These are phyloP conservation scores for Ochotona princeps DNA, from an alignment of 2,113 vertebrate species.

Conservation along the genomic window DNA sequence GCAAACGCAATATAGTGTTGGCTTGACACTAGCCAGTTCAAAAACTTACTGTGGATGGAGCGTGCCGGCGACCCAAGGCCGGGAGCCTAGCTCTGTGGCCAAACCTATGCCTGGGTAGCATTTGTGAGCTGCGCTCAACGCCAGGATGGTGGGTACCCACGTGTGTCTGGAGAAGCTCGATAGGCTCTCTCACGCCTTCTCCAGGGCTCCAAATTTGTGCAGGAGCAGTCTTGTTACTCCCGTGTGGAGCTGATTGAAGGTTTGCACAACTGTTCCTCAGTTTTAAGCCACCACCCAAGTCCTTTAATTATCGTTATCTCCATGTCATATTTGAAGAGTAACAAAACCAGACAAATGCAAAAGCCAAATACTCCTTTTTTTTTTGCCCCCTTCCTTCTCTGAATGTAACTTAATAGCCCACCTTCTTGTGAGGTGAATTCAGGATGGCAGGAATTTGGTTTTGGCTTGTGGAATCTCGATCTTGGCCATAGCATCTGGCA, in stretches of 20 bases:
- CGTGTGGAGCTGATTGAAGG: neutral
- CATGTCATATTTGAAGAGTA: neutral
- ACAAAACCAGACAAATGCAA: slow-evolving; percentile 42
- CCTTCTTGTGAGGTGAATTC: neutral
- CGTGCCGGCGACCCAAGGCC: neutral
- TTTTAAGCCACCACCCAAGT: neutral
- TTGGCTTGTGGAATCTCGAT: neutral
- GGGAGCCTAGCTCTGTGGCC: neutral
- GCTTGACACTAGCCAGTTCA: no score
- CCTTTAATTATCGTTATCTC: neutral
- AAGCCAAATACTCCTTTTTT: neutral
- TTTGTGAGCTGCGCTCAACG: no score
- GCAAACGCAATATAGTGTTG: no score
- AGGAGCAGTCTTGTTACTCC: neutral
- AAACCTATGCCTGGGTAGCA: no score
- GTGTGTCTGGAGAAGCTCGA: neutral
- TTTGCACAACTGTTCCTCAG: neutral
- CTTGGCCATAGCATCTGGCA: neutral
- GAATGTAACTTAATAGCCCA: neutral
- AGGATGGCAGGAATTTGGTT: neutral
- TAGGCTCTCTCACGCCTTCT: accelerated
- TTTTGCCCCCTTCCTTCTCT: neutral
- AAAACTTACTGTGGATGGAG: no score
- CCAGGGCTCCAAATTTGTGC: neutral
- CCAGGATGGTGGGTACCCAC: accelerated